phyloP scores from a whole-genome alignment of 30 jellyfish, hydroid and myxozoan species.

The Aurelia sp. region DNA sequence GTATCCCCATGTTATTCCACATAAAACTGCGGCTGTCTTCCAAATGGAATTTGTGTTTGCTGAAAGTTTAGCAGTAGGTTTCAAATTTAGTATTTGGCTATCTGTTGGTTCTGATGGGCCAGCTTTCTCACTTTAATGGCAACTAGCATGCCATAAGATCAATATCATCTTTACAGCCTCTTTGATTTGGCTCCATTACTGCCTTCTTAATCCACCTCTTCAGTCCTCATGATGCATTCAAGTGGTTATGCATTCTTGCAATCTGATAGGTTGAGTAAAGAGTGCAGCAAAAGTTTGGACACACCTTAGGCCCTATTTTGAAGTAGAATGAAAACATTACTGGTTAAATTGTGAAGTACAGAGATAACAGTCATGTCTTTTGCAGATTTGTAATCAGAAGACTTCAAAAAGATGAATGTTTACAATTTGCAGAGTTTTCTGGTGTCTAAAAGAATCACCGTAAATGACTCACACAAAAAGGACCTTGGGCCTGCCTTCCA shows the following conservation, averaged over 20 bases:
- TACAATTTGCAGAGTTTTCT: slow-evolving; percentile 31
- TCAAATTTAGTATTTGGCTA: slow-evolving; percentile 33
- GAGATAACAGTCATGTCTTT: slow-evolving; percentile 27
- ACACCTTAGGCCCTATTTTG: slow-evolving; percentile 14
- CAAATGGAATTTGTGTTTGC: no score
- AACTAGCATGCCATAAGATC: slow-evolving; percentile 47
- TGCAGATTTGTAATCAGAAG: slow-evolving; percentile 8
- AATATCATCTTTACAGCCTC: slow-evolving; percentile 9
- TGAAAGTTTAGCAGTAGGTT: slow-evolving; percentile 30
- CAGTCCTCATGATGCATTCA: no score
- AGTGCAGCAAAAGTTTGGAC: slow-evolving; percentile 49
- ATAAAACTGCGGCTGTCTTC: no score
- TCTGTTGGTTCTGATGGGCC: slow-evolving; percentile 12
- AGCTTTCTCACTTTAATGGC: slow-evolving; percentile 26
- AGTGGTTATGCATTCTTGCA: slow-evolving; percentile 22
- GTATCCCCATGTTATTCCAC: no score
- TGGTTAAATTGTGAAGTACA: slow-evolving; percentile 17
- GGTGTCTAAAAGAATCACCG: slow-evolving; percentile 47
- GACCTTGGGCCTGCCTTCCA: slow-evolving; percentile 51
- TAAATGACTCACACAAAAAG: not conserved
- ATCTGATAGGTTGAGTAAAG: slow-evolving; percentile 36
- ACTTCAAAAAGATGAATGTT: slow-evolving; percentile 39
- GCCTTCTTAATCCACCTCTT: not conserved
- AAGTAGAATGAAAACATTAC: slow-evolving; percentile 20
- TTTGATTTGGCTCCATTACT: slow-evolving; percentile 13